Evolutionary conservation across 2,888 invertebrate genomes (phyloP).

Genomic region (Cryptocheilus praepositus): DNA sequence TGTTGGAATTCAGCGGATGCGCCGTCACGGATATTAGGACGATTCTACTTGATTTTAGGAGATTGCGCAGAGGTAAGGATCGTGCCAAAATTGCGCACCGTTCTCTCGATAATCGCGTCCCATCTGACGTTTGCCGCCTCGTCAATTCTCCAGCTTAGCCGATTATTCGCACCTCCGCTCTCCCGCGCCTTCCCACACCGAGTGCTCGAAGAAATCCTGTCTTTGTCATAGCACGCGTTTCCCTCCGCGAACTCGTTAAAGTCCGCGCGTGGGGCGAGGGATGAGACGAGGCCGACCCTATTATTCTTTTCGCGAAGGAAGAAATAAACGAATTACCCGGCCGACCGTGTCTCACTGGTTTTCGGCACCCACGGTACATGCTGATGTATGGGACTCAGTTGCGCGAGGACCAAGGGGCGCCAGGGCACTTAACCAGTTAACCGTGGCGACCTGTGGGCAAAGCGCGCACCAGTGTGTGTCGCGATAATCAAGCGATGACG

Average conservation of each 20-base stretch:
- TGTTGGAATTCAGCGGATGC: constrained; percentile 13
- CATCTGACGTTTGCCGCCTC: neutral
- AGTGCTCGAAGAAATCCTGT: neutral
- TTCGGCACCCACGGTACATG: constrained; percentile 48
- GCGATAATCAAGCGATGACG: too few species aligned
- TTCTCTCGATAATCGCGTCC: neutral
- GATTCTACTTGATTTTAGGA: too few species aligned
- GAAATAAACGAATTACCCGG: constrained; percentile 22
- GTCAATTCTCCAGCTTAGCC: neutral
- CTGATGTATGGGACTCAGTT: constrained; percentile 60
- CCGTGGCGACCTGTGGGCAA: too few species aligned
- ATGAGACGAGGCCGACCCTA: too few species aligned
- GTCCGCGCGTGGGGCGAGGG: too few species aligned
- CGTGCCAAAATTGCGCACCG: too few species aligned
- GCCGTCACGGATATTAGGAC: constrained; percentile 1
- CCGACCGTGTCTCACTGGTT: constrained; percentile 47
- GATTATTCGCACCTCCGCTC: neutral
- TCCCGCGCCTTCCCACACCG: neutral
- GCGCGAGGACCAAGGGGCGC: constrained; percentile 62
- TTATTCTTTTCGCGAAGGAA: constrained; percentile 9
- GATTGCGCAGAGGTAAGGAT: too few species aligned
- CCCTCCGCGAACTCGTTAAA: too few species aligned
- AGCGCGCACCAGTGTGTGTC: too few species aligned
- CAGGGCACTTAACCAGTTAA: constrained; percentile 68
- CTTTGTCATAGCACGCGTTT: neutral